Evolutionary conservation across 2,797 vertebrate species (phyloP).

Genomic region (Hirundo rustica): DNA sequence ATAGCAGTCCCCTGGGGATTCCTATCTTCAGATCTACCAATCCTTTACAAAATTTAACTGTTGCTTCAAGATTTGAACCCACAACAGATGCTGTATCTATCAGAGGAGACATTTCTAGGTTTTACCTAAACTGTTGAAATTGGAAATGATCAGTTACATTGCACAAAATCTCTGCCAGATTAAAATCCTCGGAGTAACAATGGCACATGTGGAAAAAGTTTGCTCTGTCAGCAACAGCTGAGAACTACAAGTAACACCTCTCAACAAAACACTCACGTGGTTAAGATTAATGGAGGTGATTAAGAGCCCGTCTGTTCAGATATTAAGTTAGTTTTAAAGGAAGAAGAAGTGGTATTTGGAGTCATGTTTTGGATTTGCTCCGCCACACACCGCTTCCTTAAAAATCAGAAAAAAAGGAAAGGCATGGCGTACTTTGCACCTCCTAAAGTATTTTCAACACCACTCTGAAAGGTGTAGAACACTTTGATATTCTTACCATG

Average conservation of each 20-base stretch:
- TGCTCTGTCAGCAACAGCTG: neutral
- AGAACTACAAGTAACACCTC: neutral
- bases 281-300: neutral
- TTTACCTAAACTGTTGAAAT: neutral
- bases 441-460: neutral
- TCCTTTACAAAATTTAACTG: neutral
- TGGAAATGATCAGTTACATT: neutral
- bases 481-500: constrained; percentile 86
- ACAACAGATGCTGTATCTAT: neutral
- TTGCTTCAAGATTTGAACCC: neutral
- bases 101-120: neutral
- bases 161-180: neutral
- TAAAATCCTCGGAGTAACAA: neutral
- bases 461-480: neutral
- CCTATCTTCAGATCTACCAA: neutral
- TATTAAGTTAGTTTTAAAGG: neutral
- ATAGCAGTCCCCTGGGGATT: neutral
- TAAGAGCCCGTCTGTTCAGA: neutral
- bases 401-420: neutral
- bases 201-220: neutral
- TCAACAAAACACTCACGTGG: neutral
- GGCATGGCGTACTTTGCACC: neutral
- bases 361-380: neutral
- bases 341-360: neutral
- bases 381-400: neutral